phyloP scores from a whole-genome alignment of 2,888 invertebrate genomes.

The Dione juno region DNA sequence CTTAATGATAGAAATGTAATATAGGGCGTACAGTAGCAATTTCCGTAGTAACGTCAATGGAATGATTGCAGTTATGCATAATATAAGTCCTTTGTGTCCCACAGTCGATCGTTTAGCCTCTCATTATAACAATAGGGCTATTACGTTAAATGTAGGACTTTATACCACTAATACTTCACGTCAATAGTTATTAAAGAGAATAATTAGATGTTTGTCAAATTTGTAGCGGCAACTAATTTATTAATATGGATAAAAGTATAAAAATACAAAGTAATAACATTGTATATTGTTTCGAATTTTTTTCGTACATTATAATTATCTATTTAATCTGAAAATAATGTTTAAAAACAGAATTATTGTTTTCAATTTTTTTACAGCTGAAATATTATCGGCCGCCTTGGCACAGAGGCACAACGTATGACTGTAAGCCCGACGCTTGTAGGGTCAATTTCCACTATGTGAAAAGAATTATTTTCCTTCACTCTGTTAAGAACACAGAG shows the following conservation, averaged over 20 bases:
- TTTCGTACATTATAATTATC: not conserved
- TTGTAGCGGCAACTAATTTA: not conserved
- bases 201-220: not conserved
- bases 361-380: too few species aligned
- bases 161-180: constrained; percentile 47
- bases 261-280: not conserved
- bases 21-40: constrained; percentile 29
- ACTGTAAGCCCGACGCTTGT: too few species aligned
- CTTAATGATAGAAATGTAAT: constrained; percentile 13
- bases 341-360: too few species aligned
- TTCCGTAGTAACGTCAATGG: constrained; percentile 40
- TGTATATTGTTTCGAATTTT: not conserved
- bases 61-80: constrained; percentile 35
- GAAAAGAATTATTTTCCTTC: too few species aligned
- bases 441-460: too few species aligned
- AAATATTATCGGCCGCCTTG: too few species aligned
- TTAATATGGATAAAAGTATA: not conserved
- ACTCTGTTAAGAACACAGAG: too few species aligned
- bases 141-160: constrained; percentile 63
- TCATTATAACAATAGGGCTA: constrained; percentile 70
- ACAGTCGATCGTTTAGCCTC: constrained; percentile 51
- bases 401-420: too few species aligned
- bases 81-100: constrained; percentile 57
- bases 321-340: too few species aligned
- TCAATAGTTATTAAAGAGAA: not conserved